A percentile compares a stretch with the other conserved stretches of the same genome.
Conservation (phyloP, 2,888 invertebrate genomes). For the Dryobota labecula region DNA sequence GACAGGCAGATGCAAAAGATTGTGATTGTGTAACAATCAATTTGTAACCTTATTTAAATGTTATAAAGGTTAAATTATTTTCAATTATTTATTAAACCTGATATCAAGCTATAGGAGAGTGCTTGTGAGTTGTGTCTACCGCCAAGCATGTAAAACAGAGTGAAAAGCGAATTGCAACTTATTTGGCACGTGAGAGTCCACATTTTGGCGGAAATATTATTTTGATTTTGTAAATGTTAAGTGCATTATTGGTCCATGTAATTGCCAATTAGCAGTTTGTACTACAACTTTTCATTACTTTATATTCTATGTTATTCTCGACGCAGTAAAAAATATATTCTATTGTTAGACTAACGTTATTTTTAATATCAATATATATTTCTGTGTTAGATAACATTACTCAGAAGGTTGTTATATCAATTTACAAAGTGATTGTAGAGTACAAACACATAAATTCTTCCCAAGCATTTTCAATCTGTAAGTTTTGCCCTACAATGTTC, state of each 20-base stretch:
- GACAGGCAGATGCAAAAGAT: conserved; percentile 30
- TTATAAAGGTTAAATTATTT: neutral
- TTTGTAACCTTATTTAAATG: neutral
- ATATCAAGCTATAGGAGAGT: conserved; percentile 14
- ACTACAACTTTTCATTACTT: too few species aligned
- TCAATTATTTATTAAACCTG: neutral
- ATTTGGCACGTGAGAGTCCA: neutral
- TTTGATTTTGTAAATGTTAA: neutral
- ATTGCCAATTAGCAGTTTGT: too few species aligned
- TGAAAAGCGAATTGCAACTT: conserved; percentile 15
- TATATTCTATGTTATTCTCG: neutral
- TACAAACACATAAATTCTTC: neutral
- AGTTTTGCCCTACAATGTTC: neutral
- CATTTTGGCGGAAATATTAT: neutral
- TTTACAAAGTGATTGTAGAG: neutral
- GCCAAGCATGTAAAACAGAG: neutral
- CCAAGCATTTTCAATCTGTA: neutral
- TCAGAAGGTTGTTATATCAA: neutral
- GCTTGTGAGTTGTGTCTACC: conserved; percentile 22
- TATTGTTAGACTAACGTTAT: neutral
- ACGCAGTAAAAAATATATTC: neutral
- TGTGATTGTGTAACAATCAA: neutral
- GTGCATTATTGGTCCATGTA: too few species aligned
- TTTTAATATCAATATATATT: neutral
- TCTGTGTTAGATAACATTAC: neutral